Evolutionary conservation across 2,888 invertebrate genomes (phyloP).

Genomic region (Nymphalis urticae): DNA sequence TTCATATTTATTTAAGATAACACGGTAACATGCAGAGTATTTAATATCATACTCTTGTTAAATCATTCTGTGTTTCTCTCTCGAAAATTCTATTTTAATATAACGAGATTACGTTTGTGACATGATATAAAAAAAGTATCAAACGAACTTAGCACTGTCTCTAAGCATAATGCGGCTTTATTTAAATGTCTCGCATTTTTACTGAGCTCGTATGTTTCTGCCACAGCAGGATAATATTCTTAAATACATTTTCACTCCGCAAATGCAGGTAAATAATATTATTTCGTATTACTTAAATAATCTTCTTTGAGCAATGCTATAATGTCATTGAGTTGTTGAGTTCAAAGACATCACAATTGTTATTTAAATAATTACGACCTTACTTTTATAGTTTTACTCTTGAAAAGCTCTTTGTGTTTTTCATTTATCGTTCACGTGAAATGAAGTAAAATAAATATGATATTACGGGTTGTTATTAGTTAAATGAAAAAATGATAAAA

Average conservation of each 20-base stretch:
- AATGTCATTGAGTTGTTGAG: not conserved
- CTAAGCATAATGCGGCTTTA: conserved; percentile 25
- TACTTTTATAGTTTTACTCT: not conserved
- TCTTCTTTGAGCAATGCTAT: not conserved
- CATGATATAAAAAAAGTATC: conserved; percentile 22
- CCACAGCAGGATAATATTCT: conserved; percentile 22
- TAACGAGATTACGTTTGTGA: conserved; percentile 23
- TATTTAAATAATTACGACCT: not conserved
- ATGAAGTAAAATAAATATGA: not conserved
- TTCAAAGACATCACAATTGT: not conserved
- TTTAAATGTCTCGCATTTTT: conserved; percentile 21
- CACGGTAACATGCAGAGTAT: not conserved
- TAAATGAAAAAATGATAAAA: no score
- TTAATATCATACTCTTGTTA: conserved; percentile 7
- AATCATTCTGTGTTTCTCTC: conserved; percentile 12
- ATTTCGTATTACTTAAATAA: not conserved
- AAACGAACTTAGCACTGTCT: conserved; percentile 25
- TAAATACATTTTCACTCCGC: conserved; percentile 15
- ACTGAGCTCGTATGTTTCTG: conserved; percentile 22
- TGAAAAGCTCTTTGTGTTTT: not conserved
- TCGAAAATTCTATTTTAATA: conserved; percentile 15
- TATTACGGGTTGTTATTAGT: not conserved
- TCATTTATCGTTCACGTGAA: not conserved
- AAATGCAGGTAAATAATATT: conserved; percentile 20
- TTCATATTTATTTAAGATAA: not conserved